Base-by-base conservation (phyloP, 64 coral and sea anemone species). In the Montipora efflorescens region DNA sequence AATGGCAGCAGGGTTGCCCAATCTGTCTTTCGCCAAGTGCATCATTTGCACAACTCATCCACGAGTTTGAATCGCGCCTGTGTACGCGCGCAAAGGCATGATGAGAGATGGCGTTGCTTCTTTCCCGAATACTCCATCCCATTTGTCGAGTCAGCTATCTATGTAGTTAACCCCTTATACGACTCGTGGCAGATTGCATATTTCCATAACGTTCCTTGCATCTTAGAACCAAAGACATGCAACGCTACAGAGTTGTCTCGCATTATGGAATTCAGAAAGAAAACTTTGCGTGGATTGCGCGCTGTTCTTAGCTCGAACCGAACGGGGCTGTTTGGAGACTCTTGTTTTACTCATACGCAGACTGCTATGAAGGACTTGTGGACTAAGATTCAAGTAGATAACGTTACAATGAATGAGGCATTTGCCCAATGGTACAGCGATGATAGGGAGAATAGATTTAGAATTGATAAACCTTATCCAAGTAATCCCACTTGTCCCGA, bases 161-260 rank as follows among this genome's bases (percentile, higher is more conserved):
- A 59, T 62, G 12, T 92, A 59, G 69, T 92, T 25, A 92, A 92
- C 22, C 20, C 90, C 2, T 92, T 92, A 50, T 92, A 92, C 36
- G 90, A 92, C 62, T 75, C 58, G 18, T 92, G 90, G 90, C 90
- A 92, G 79, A 77, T 92, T 43, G 80, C 74, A 6, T 47, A 47
- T 50, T n/a, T 84, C 20, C 75, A 55, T 62, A 73, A 62, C 11
- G 59, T 92, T 76, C 47, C 67, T 7, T 92, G 90, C 43, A 48
- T 83, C 22, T 25, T 57, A 43, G 62, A 92, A 59, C 52, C 75
- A 1, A 19, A 84, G 18, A 92, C 51, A 74, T 92, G 90, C 53
- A 64, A 36, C 49, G 45, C 55, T 14, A 20, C 16, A 7, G 80
- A 92, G 57, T 62, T 22, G 4, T 76, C 53, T 66, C n/a, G 28